A percentile compares a stretch with the other conserved stretches of the same genome.
phyloP scores from a whole-genome alignment of 2,797 vertebrate genomes.

The Sebastiscus albofasciatus region DNA sequence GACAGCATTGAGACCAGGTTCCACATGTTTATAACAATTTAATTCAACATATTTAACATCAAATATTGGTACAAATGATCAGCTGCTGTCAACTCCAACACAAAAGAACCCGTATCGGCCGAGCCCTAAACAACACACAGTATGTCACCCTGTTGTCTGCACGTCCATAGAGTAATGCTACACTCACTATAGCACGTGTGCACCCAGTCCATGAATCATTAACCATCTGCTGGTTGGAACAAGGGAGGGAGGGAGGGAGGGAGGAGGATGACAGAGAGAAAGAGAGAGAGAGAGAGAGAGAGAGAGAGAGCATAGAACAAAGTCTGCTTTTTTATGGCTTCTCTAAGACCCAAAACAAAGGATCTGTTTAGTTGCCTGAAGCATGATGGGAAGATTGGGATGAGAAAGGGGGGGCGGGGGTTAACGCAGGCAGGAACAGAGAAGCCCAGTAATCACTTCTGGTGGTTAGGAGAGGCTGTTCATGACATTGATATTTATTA shows the following conservation, averaged over 20 bases:
- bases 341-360: conserved; percentile 76
- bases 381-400: conserved; percentile 53
- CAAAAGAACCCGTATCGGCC: neutral
- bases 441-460: conserved; percentile 33
- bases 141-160: conserved; percentile 39
- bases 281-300: neutral
- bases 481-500: neutral
- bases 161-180: conserved; percentile 64
- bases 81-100: neutral
- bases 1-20: neutral
- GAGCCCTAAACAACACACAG: conserved; percentile 14
- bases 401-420: neutral
- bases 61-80: neutral
- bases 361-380: conserved; percentile 70
- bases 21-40: neutral
- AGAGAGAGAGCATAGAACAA: conserved; percentile 62
- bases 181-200: conserved; percentile 69
- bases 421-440: conserved; percentile 28
- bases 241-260: conserved; percentile 13
- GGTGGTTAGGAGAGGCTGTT: neutral
- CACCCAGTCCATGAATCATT: conserved; percentile 79
- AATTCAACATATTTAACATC: neutral
- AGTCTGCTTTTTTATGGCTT: conserved; percentile 77
- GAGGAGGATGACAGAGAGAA: conserved; percentile 7
- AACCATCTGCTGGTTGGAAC: conserved; percentile 76